phyloP scores from a whole-genome alignment of 64 coral and sea anemone species.

The Pachyseris speciosa region DNA sequence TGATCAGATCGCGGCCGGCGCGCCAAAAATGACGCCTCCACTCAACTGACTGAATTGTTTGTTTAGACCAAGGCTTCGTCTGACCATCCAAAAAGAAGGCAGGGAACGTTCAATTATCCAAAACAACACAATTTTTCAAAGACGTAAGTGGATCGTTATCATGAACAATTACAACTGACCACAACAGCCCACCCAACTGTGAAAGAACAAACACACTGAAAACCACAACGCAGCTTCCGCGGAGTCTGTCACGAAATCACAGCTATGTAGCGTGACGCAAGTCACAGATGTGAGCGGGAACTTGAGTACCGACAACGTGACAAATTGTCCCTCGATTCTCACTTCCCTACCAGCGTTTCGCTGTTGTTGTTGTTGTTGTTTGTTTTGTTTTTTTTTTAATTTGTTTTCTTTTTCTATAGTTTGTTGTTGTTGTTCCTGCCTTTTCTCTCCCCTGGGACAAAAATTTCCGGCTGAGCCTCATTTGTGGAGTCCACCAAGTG shows the following conservation, averaged over 20 bases:
- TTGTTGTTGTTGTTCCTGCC: no score
- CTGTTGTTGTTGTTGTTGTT: no score
- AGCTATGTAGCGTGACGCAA: no score
- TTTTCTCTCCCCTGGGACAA: no score
- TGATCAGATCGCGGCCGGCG: neutral
- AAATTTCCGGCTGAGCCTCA: no score
- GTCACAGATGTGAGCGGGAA: no score
- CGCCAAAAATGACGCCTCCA: neutral
- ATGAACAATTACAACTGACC: slow-evolving; percentile 18
- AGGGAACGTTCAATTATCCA: neutral
- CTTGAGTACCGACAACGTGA: no score
- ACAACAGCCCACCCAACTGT: neutral
- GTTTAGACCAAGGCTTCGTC: neutral
- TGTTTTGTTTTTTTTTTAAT: no score
- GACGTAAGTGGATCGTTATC: neutral
- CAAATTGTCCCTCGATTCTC: no score
- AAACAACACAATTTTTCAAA: neutral
- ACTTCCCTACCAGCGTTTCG: no score
- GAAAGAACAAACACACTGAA: neutral
- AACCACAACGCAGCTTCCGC: neutral
- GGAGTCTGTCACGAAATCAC: neutral
- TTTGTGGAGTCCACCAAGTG: no score
- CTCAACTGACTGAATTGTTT: neutral
- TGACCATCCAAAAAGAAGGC: neutral
- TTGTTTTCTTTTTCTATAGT: no score